Base-by-base conservation (phyloP, 1,140 invertebrate species). In the Conus ventricosus region DNA sequence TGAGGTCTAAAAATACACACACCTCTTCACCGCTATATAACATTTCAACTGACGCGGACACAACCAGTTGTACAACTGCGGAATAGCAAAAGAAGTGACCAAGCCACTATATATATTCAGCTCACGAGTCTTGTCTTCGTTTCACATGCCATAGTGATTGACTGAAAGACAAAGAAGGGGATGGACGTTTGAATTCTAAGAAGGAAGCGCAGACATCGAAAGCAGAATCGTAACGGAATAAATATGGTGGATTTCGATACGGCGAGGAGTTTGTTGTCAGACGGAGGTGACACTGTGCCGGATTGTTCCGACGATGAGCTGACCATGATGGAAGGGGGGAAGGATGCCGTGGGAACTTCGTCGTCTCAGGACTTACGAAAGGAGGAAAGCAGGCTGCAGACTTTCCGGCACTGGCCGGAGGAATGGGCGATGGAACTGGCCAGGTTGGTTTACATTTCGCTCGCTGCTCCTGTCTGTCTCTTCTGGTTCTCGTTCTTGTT, bases 341-440 rank as follows among this genome's bases (percentile, higher is more conserved):
- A 17, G 54, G 11, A 55, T 5, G 55, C 20, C 11, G 75, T 10
- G 17, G 13, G 81, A 51, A 20, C 25, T 25, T 8, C 60, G 17
- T 7, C 17, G 17, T 8, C n/a, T 51, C 39, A 20, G 15, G 85
- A n/a, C n/a, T 51, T 87, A 53, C 10, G 55, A 20, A 55, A 20
- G 5, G 87, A 88, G 27, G 81, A 76, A 57, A 54, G 39, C 20
- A 51, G 87, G 8, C 67, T 75, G 78, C 60, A 55, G 25, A 63
- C 87, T 11, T 88, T 84, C 60, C 17, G 25, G 6, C 39, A 63
- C 55, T 81, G 80, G 80, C 80, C 80, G 39, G 15, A 11, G 4
- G 51, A 81, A 4, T 53, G 80, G 80, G 20, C 51, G 17, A 8
- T 5, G 10, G 6, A 39, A 67, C 17, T 88, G 57, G 87, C 87